These are phyloP conservation scores for Ectemnius lituratus DNA, from an alignment of 2,888 invertebrate species.

Conservation along the genomic window DNA sequence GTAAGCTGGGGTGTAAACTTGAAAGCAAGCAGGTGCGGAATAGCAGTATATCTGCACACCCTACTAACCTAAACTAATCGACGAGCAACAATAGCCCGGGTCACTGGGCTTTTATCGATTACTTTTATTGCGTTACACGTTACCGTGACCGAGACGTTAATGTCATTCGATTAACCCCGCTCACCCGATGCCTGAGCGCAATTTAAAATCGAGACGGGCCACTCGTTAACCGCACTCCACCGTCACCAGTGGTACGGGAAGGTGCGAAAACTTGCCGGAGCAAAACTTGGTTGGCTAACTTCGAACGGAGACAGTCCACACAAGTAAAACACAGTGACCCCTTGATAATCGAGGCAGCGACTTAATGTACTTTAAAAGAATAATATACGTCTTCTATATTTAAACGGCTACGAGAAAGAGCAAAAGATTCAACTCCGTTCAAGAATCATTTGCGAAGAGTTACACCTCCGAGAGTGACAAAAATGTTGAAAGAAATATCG, in stretches of 20 bases:
- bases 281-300: conserved; percentile 11
- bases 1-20: not conserved
- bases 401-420: not conserved
- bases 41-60: conserved; percentile 35
- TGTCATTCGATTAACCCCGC: conserved; percentile 52
- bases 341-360: not conserved
- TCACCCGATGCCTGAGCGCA: conserved; percentile 31
- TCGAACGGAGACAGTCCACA: not conserved
- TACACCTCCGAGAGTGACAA: not conserved
- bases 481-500: not conserved
- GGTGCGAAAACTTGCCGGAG: conserved; percentile 32
- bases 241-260: conserved; percentile 29
- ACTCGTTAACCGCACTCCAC: conserved; percentile 31
- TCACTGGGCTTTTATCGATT: conserved; percentile 63
- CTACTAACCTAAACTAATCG: conserved; percentile 61
- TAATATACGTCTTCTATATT: conserved; percentile 15
- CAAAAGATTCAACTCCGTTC: not conserved
- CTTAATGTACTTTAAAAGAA: conserved; percentile 21
- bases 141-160: conserved; percentile 47
- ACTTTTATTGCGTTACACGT: conserved; percentile 62
- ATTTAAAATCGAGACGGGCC: conserved; percentile 43
- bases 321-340: not conserved
- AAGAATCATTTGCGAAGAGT: not conserved
- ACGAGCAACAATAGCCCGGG: conserved; percentile 49
- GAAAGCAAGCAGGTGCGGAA: not conserved